Conservation (phyloP, 2,888 invertebrate genomes). For the Liposcelis brunnea region DNA sequence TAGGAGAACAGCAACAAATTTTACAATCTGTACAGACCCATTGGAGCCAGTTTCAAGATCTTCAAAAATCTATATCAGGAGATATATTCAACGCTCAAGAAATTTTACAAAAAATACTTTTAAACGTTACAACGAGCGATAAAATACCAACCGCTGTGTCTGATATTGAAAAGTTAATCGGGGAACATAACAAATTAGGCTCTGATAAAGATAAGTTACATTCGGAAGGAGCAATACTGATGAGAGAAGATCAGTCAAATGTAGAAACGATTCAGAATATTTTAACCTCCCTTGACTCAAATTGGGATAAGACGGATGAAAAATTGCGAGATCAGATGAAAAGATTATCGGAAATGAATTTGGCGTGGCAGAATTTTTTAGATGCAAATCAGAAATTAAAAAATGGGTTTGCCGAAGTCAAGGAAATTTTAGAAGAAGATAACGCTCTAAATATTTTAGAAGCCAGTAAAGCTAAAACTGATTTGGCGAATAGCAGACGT, state of each 20-base stretch:
- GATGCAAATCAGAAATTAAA: conserved; percentile 53
- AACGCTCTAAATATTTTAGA: conserved; percentile 33
- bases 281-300: conserved; percentile 56
- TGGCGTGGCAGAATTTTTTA: conserved; percentile 55
- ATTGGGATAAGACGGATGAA: conserved; percentile 64
- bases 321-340: conserved; percentile 55
- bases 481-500: conserved; percentile 57
- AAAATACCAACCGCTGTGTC: conserved; percentile 31
- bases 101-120: conserved; percentile 16
- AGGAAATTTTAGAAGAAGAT: conserved; percentile 39
- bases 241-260: conserved; percentile 67
- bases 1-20: neutral
- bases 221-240: conserved; percentile 57
- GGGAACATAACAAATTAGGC: conserved; percentile 31
- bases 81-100: conserved; percentile 16
- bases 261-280: conserved; percentile 65
- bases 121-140: conserved; percentile 18
- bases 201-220: conserved; percentile 52
- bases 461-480: conserved; percentile 49
- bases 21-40: conserved; percentile 17
- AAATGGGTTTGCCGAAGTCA: conserved; percentile 50
- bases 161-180: conserved; percentile 33
- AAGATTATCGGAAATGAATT: conserved; percentile 52
- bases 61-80: neutral
- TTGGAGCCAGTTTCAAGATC: conserved; percentile 22